These are phyloP conservation scores for Drosophila suboccidentalis DNA, from an alignment of 2,888 invertebrate species.

Conservation along the genomic window DNA sequence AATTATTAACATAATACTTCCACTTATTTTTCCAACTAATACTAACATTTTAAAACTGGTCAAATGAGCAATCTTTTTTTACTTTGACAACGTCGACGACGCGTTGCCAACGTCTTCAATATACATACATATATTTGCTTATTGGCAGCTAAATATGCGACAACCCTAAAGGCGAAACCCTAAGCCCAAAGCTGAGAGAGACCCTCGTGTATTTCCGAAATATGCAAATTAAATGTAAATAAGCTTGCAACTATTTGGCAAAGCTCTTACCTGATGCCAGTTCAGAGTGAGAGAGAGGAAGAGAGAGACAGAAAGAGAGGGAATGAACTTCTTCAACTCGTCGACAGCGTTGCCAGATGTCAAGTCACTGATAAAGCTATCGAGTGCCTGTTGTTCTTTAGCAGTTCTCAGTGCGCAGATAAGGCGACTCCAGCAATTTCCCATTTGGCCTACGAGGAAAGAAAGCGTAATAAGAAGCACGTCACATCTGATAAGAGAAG, in stretches of 20 bases:
- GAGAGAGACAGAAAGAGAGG: neutral
- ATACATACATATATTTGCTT: conserved; percentile 53
- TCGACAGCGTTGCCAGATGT: conserved; percentile 38
- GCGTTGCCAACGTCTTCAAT: conserved; percentile 29
- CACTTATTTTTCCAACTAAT: neutral
- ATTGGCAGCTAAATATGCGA: conserved; percentile 65
- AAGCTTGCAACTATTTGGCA: conserved; percentile 81
- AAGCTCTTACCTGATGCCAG: conserved; percentile 31
- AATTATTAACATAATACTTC: too few relatives aligned
- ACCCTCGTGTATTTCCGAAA: conserved; percentile 58
- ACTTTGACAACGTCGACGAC: conserved; percentile 11
- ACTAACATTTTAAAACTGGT: conserved; percentile 46
- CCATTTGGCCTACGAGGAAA: conserved; percentile 51
- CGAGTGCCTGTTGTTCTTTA: conserved; percentile 42
- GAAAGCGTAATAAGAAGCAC: conserved; percentile 60
- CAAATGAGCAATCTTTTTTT: neutral
- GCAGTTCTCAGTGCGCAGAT: conserved; percentile 65
- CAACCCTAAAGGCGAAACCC: conserved; percentile 10
- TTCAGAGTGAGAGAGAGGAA: neutral
- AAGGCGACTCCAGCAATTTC: conserved; percentile 28
- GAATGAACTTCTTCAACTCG: neutral
- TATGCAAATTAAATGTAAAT: conserved; percentile 85
- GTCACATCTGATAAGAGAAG: conserved; percentile 59
- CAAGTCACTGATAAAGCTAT: conserved; percentile 45
- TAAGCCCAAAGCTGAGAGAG: neutral